phyloP scores from a whole-genome alignment of 92 coral and sea anemone genomes.

The Heteractis magnifica region DNA sequence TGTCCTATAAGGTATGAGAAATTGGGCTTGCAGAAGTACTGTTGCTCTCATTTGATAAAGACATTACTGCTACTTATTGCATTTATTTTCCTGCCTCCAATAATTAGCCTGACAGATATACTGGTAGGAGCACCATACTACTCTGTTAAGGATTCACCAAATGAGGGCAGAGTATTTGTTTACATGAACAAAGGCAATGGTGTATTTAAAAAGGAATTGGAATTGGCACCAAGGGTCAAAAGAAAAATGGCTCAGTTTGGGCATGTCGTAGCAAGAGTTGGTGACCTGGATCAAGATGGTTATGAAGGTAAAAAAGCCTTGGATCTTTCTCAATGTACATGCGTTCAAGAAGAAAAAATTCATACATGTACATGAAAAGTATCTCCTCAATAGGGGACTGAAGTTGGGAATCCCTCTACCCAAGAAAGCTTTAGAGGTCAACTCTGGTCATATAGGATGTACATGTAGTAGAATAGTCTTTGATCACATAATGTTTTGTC shows the following conservation, averaged over 20 bases:
- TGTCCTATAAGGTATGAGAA: too few relatives aligned
- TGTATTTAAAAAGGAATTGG: constrained; percentile 15
- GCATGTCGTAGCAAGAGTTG: constrained; percentile 68
- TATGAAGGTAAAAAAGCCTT: constrained; percentile 57
- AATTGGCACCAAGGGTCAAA: constrained; percentile 15
- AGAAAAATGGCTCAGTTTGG: constrained; percentile 82
- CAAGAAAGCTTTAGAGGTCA: too few relatives aligned
- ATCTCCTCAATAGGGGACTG: too few relatives aligned
- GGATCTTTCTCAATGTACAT: neutral
- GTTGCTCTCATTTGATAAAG: too few relatives aligned
- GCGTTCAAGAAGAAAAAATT: too few relatives aligned
- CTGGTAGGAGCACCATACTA: constrained; percentile 83
- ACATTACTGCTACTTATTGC: neutral
- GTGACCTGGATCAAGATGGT: constrained; percentile 86
- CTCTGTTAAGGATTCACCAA: constrained; percentile 52
- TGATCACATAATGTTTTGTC: too few relatives aligned
- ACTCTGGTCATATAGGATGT: too few relatives aligned
- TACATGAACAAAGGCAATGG: constrained; percentile 70
- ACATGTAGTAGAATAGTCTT: too few relatives aligned
- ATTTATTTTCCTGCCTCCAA: neutral
- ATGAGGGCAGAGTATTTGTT: constrained; percentile 78
- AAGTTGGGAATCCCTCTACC: too few relatives aligned
- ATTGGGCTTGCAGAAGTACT: too few relatives aligned
- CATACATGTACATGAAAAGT: too few relatives aligned
- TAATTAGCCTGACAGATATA: constrained; percentile 50